Base-by-base conservation (phyloP, 2,888 invertebrate genomes). In the Eumacrocentrus americanus region DNA sequence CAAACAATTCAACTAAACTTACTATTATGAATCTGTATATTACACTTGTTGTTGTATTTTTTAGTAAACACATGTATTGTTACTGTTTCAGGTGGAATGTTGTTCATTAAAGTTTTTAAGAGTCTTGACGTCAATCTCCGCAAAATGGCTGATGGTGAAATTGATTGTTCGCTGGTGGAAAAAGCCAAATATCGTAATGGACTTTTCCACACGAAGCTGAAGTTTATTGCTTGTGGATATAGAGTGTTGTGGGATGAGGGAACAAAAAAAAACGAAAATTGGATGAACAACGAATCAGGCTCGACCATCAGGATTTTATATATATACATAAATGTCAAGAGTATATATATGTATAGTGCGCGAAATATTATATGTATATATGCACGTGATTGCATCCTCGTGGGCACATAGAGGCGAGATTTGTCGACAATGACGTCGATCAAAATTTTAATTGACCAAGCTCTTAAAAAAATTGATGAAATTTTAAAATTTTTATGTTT, bases 251-350 rank as follows among this genome's bases (percentile, higher is more conserved):
- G 7, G 38, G 40, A 53, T 22, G 23, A 23, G 52, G 25, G 4
- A 2, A 20, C n/a, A 40, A 37, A 40, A 52, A 48, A 16, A 55
- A 64, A 59, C 40, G 59, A 64, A 64, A 66, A 64, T 66, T 66
- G 59, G 50, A 58, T 55, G 55, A 66, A 60, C 63, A 62, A 57
- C 60, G 56, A 66, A 61, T 62, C 58, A n/a, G n/a, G n/a, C n/a
- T n/a, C n/a, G n/a, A n/a, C n/a, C n/a, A n/a, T n/a, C n/a, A n/a
- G n/a, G 61, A 64, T 62, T 62, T 61, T 55, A n/a, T n/a, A n/a
- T n/a, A n/a, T n/a, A n/a, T n/a, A n/a, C n/a, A n/a, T n/a, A n/a
- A n/a, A n/a, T n/a, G n/a, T n/a, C n/a, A n/a, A n/a, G n/a, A n/a
- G n/a, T n/a, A n/a, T n/a, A n/a, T n/a, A n/a, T n/a, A n/a, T n/a